Base-by-base conservation (phyloP, 2,797 vertebrate species). In the Acipenser transmontanus region DNA sequence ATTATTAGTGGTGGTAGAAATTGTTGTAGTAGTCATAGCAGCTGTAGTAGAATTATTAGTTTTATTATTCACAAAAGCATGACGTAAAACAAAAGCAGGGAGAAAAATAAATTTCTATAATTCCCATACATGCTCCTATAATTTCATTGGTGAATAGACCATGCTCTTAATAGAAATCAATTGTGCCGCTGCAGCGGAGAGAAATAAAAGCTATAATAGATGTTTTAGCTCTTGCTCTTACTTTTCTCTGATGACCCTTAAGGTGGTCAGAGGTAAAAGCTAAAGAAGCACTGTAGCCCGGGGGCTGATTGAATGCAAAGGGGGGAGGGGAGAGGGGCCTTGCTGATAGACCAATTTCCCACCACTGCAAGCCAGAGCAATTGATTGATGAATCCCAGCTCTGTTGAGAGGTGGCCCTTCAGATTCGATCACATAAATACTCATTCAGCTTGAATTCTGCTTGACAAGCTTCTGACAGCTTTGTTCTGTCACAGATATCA, bases 401-500 rank as follows among this genome's bases (percentile, higher is more conserved):
- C 92, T 93, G 93, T 93, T 93, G 95, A 95, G 95, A 98, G 95
- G 92, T 94, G 95, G 93, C 93, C 93, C 94, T 96, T 99, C 95
- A 95, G 93, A 96, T 97, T 92, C 93, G 93, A 98, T 99, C 97
- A 97, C 95, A 97, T 97, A 98, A 98, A 97, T 98, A 98, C 97
- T 99, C 96, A 97, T 98, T 99, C 96, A 98, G 95, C 93, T 93
- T 91, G 94, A 95, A 96, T 96, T 94, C 93, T 93, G 92, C 91
- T 92, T 95, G 95, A 98, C 95, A 95, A 94, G 91, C 91, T 91
- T 91, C 89, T 90, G 93, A 96, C 94, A 96, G 95, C 95, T 98
- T 97, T 97, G 95, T 96, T 94, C 94, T 96, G 95, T 98, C 95
- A 95, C 92, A 95, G 93, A 95, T 95, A 96, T 96, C 94, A 97